phyloP scores from a whole-genome alignment of 2,888 invertebrate genomes.

The Drosophila cracens region DNA sequence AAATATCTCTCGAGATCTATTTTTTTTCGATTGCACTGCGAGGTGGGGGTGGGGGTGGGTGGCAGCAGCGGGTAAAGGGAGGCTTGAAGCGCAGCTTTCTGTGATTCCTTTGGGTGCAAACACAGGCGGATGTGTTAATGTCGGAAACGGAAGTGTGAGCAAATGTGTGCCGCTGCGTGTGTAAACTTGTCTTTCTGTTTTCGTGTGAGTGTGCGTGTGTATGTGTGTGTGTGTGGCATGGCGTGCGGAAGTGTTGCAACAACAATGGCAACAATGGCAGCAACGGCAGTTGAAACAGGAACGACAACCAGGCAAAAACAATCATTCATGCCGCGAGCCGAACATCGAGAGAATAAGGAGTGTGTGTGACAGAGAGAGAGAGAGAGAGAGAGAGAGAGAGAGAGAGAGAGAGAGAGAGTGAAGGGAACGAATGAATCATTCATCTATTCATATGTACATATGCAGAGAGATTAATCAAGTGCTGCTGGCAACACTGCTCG shows the following conservation, averaged over 20 bases:
- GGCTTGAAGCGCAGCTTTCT: slow-evolving; percentile 38
- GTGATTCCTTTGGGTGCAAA: slow-evolving; percentile 60
- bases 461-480: neutral
- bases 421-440: neutral
- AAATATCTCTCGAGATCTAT: neutral
- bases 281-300: slow-evolving; percentile 29
- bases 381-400: too few relatives aligned
- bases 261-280: slow-evolving; percentile 28
- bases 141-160: slow-evolving; percentile 71
- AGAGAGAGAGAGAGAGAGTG: neutral
- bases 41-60: neutral
- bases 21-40: neutral
- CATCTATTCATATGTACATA: neutral
- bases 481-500: neutral
- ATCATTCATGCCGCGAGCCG: slow-evolving; percentile 49
- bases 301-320: slow-evolving; percentile 36
- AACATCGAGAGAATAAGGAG: neutral
- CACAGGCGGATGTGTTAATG: slow-evolving; percentile 73
- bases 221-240: slow-evolving; percentile 23
- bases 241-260: slow-evolving; percentile 52
- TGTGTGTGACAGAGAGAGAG: neutral
- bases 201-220: slow-evolving; percentile 20
- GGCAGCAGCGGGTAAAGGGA: neutral
- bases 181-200: neutral
- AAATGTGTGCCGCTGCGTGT: neutral